A percentile compares a stretch with the other conserved stretches of the same genome.
These are phyloP conservation scores for Drosophila recens DNA, from an alignment of 2,888 invertebrate species.

Conservation along the genomic window DNA sequence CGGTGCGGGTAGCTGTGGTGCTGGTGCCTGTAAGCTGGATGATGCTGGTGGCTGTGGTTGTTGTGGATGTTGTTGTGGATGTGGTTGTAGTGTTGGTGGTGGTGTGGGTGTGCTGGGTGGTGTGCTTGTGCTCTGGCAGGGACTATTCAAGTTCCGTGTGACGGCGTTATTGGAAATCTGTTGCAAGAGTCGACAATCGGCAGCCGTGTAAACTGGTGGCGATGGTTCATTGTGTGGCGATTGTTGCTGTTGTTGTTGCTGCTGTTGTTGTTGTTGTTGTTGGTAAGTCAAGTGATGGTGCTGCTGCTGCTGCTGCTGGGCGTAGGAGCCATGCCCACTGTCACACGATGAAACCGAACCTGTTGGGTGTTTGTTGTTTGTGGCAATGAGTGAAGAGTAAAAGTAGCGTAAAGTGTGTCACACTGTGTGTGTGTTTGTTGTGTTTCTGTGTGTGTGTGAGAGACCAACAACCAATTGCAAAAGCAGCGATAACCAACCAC, in stretches of 20 bases:
- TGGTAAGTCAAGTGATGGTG: conserved; percentile 49
- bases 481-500: conserved; percentile 70
- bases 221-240: conserved; percentile 54
- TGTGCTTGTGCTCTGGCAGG: conserved; percentile 74
- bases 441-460: conserved; percentile 26
- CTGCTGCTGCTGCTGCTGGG: conserved; percentile 86
- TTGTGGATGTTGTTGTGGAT: conserved; percentile 45
- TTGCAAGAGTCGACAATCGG: conserved; percentile 82
- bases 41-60: conserved; percentile 47
- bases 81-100: conserved; percentile 46
- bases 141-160: conserved; percentile 76
- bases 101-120: conserved; percentile 73
- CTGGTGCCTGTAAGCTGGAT: conserved; percentile 38
- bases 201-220: conserved; percentile 79
- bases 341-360: conserved; percentile 97
- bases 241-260: conserved; percentile 79
- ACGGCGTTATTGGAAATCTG: conserved; percentile 83
- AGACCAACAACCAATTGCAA: conserved; percentile 54
- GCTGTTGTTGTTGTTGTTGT: conserved; percentile 84
- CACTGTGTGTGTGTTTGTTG: conserved; percentile 19
- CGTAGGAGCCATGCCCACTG: conserved; percentile 94
- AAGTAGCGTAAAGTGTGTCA: conserved; percentile 56
- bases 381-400: conserved; percentile 55
- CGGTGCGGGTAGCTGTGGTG: conserved; percentile 61
- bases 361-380: conserved; percentile 73